Evolutionary conservation across 2,888 invertebrate species (phyloP).

Genomic region (Achlya flavicornis): DNA sequence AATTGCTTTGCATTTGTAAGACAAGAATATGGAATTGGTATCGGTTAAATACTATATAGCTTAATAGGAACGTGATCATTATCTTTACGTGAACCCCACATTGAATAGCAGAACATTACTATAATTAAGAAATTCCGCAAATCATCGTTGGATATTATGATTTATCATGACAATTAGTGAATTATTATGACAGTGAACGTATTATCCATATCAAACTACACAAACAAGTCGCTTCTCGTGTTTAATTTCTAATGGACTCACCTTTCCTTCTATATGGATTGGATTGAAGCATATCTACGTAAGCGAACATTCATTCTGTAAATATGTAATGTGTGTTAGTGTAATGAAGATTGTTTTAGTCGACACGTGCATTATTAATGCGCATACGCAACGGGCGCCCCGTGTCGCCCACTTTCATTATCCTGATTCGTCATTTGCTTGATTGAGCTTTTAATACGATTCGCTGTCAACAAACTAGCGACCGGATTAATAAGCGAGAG

Average conservation of each 20-base stretch:
- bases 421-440: constrained; percentile 83
- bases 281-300: constrained; percentile 36
- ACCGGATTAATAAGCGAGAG: constrained; percentile 75
- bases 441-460: constrained; percentile 84
- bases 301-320: constrained; percentile 48
- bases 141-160: constrained; percentile 68
- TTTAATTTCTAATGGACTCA: constrained; percentile 60
- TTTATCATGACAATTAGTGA: constrained; percentile 38
- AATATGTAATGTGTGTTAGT: constrained; percentile 75
- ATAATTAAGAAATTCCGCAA: constrained; percentile 72
- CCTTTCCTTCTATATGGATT: constrained; percentile 48
- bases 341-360: constrained; percentile 82
- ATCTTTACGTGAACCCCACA: constrained; percentile 41
- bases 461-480: constrained; percentile 74
- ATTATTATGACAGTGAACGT: constrained; percentile 17
- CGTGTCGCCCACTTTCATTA: constrained; percentile 72
- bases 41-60: constrained; percentile 12
- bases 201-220: constrained; percentile 37
- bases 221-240: constrained; percentile 33
- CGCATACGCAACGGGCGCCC: constrained; percentile 78
- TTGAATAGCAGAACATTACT: constrained; percentile 49
- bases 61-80: constrained; percentile 37
- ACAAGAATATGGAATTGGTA: constrained; percentile 45
- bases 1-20: constrained; percentile 58
- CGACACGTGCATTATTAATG: constrained; percentile 81